Evolutionary conservation across 2,113 vertebrate genomes (phyloP).

Genomic region (Channa argus): DNA sequence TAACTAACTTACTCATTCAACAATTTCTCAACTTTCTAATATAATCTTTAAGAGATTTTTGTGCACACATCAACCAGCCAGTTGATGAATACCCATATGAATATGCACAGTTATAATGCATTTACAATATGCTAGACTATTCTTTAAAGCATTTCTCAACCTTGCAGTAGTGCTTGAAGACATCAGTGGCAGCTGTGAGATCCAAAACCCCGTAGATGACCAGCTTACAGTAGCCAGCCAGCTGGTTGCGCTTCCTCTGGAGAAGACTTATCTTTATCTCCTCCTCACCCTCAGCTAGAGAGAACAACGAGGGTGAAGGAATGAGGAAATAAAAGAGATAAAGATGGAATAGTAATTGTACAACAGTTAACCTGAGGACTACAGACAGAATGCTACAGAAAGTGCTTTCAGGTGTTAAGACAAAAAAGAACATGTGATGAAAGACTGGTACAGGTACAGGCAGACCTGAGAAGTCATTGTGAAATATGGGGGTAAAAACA

Average conservation of each 20-base stretch:
- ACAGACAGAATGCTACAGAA: not conserved
- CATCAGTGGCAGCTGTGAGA: conserved; percentile 84
- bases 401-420: conserved; percentile 9
- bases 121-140: too few relatives aligned
- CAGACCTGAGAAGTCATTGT: conserved; percentile 19
- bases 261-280: conserved; percentile 78
- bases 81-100: not conserved
- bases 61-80: not conserved
- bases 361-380: not conserved
- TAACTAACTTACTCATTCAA: not conserved
- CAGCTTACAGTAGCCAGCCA: conserved; percentile 91
- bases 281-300: conserved; percentile 42
- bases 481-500: conserved; percentile 13
- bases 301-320: not conserved
- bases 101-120: not conserved
- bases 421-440: not conserved
- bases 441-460: conserved; percentile 1
- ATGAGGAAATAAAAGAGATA: not conserved
- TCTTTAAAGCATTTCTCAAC: conserved; percentile 63
- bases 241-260: conserved; percentile 86
- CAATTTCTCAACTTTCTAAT: not conserved
- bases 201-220: conserved; percentile 87
- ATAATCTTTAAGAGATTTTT: not conserved
- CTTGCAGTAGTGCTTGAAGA: conserved; percentile 91
- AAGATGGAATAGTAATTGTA: not conserved